Evolutionary conservation across 2,113 vertebrate genomes (phyloP).

Genomic region (Phrynosoma blainvillii): DNA sequence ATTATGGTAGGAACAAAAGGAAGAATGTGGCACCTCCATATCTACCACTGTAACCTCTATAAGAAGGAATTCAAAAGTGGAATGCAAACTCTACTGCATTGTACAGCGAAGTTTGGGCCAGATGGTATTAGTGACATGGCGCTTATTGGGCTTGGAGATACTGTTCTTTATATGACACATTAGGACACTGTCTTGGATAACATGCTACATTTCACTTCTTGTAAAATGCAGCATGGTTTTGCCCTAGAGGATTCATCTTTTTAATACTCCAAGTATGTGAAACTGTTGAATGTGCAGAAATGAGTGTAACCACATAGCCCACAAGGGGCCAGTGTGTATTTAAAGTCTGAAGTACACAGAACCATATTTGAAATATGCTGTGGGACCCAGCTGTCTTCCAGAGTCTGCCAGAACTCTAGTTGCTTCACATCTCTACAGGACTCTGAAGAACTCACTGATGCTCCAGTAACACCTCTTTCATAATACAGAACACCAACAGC

Average conservation of each 20-base stretch:
- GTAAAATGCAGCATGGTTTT: neutral
- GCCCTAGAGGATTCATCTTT: neutral
- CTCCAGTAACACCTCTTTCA: conserved; percentile 31
- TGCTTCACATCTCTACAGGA: neutral
- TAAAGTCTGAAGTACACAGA: conserved; percentile 40
- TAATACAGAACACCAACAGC: neutral
- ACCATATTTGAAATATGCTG: neutral
- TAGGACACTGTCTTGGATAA: neutral
- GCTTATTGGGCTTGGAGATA: too few species aligned
- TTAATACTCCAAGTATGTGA: neutral
- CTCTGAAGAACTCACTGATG: neutral
- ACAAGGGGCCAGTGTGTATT: conserved; percentile 56
- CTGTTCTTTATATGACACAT: neutral
- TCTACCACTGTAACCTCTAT: neutral
- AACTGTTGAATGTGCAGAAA: conserved; percentile 41
- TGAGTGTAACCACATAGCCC: conserved; percentile 48
- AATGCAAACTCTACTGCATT: neutral
- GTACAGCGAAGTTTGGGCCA: neutral
- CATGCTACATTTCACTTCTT: neutral
- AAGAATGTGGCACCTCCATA: neutral
- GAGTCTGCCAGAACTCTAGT: conserved; percentile 4
- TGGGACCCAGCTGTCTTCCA: conserved; percentile 4
- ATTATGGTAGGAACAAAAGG: neutral
- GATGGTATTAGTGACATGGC: neutral
- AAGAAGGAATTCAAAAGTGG: neutral